A percentile compares a stretch with the other conserved stretches of the same genome.
These are phyloP conservation scores for Papilio gigon DNA, from an alignment of 2,888 invertebrate species.

Conservation along the genomic window DNA sequence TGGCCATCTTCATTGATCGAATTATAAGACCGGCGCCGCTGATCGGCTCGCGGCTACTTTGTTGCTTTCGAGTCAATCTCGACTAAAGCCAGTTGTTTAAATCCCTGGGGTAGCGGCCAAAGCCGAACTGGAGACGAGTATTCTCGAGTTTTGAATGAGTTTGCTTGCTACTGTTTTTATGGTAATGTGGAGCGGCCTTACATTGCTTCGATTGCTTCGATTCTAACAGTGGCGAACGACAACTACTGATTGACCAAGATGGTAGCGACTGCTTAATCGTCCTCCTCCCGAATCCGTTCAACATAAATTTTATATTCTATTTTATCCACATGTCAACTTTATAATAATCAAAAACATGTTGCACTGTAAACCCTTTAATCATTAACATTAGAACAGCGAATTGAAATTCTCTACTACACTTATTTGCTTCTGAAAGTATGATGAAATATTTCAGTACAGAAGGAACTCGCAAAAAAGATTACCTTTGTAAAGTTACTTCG, in stretches of 20 bases:
- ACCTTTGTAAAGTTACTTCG: neutral
- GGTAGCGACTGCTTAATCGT: too few species aligned
- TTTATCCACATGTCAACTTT: too few species aligned
- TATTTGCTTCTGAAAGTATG: slow-evolving; percentile 1
- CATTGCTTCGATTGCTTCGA: too few species aligned
- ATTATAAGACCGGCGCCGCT: neutral
- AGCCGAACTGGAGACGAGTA: neutral
- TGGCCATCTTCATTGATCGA: neutral
- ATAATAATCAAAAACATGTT: slow-evolving; percentile 4
- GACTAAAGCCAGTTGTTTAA: slow-evolving; percentile 11
- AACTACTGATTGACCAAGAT: too few species aligned
- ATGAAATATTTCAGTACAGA: neutral
- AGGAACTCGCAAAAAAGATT: neutral
- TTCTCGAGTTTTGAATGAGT: neutral
- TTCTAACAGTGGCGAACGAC: too few species aligned
- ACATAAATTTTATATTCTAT: too few species aligned
- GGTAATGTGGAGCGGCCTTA: neutral
- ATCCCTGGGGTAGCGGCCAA: slow-evolving; percentile 1
- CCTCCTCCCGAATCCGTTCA: too few species aligned
- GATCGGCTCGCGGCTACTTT: neutral
- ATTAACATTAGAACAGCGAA: slow-evolving; percentile 4
- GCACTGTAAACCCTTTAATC: slow-evolving; percentile 1
- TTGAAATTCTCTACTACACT: neutral
- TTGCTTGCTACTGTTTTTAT: neutral
- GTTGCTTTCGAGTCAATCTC: slow-evolving; percentile 1